A percentile compares a stretch with the other conserved stretches of the same genome.
Evolutionary conservation across 2,888 invertebrate species (phyloP).

Genomic region (Myathropa florea): DNA sequence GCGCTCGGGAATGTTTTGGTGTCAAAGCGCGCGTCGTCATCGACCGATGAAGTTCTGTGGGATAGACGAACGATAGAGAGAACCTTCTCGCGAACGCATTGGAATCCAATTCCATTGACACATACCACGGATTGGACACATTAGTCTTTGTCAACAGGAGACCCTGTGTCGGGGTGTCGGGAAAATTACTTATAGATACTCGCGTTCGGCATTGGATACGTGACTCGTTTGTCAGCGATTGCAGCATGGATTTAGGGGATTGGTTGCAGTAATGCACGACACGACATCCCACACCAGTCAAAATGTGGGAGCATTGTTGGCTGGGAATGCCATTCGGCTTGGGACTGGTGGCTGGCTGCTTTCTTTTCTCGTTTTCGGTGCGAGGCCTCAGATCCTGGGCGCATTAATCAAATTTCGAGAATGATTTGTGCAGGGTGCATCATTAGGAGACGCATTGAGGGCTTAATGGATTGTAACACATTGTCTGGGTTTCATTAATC

Average conservation of each 20-base stretch:
- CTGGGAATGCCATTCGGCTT: conserved; percentile 24
- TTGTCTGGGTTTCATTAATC: conserved; percentile 52
- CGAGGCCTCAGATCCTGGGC: conserved; percentile 6
- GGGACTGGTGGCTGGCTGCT: not conserved
- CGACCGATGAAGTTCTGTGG: conserved; percentile 30
- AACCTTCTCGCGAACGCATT: conserved; percentile 42
- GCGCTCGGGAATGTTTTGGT: conserved; percentile 26
- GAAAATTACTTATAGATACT: conserved; percentile 45
- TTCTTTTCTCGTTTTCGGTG: not conserved
- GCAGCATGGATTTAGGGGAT: conserved; percentile 12
- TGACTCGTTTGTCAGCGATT: conserved; percentile 62
- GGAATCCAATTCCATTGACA: conserved; percentile 60
- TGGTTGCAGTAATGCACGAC: not conserved
- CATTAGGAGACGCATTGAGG: conserved; percentile 35
- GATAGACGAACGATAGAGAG: conserved; percentile 7
- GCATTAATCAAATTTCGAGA: conserved; percentile 50
- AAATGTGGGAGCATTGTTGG: conserved; percentile 46
- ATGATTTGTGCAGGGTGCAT: conserved; percentile 44
- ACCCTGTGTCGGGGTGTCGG: conserved; percentile 36
- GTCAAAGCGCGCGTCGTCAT: not conserved
- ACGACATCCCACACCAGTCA: too few species aligned
- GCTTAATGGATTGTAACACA: conserved; percentile 65
- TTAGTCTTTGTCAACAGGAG: conserved; percentile 54
- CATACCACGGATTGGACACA: conserved; percentile 25
- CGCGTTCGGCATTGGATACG: conserved; percentile 38